Evolutionary conservation across 1,140 invertebrate species (phyloP), one percentile per base, ranked within the genome.

Genomic region (Zaprionus davidi): DNA sequence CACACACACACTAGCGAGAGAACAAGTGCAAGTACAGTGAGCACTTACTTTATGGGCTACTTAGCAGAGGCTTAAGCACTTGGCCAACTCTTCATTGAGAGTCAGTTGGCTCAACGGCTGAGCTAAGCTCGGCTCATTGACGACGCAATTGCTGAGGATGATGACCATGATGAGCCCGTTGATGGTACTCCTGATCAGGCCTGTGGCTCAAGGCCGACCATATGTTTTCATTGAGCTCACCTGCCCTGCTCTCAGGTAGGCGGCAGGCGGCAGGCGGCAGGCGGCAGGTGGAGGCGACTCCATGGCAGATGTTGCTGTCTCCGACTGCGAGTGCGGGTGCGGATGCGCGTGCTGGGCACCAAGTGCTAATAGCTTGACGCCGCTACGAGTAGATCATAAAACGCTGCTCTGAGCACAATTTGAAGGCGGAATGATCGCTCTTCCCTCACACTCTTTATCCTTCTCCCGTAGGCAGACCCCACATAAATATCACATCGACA

Each of bases 291-390:
- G 59, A 71, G 68, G 36, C 73, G 15, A n/a, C 53, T 56, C 26
- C 15, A 44, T 15, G 7, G 12, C 31, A 17, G 46, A 26, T 55
- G 24, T 15, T 15, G 13, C 46, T 12, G 6, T 31, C 60, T 15
- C 2, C 41, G 36, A 65, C 15, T 55, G 1, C 22, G 9, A 13
- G 46, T 56, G 66, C 72, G 75, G 76, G 60, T 78, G 76, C 38
- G 62, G 17, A 1, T 41, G 46, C 73, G 28, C 69, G 69, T 63
- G 70, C 69, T 76, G 69, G 53, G 53, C 70, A 44, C 22, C 15
- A 68, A 46, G 77, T 79, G 81, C 71, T 81, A 85, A 85, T 76
- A 80, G 74, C 57, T 79, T 82, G 38, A 80, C 78, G 67, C 70
- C 51, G 69, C 53, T 51, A 55, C 22, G 38, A 41, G 46, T 7